Conservation (phyloP, 1,140 invertebrate species). For the Leguminivora glycinivorella region DNA sequence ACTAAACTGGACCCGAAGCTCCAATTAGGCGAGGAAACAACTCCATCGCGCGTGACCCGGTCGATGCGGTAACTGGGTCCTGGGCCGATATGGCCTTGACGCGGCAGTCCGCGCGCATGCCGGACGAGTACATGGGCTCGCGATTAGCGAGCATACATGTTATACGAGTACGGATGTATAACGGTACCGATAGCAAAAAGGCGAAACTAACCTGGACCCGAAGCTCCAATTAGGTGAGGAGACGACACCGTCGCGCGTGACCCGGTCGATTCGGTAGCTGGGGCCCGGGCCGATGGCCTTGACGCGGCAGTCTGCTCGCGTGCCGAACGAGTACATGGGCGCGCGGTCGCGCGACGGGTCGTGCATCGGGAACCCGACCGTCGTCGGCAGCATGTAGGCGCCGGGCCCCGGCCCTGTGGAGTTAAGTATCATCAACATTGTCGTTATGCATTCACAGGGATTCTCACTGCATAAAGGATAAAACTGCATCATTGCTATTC, state of each 20-base stretch:
- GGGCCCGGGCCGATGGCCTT: conserved; percentile 74
- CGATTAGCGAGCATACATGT: no score
- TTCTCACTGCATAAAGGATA: no score
- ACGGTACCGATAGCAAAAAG: background rate
- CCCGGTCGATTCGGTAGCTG: conserved; percentile 71
- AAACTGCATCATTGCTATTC: no score
- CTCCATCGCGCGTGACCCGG: conserved; percentile 71
- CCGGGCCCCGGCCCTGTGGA: conserved; percentile 81
- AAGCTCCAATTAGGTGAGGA: conserved; percentile 77
- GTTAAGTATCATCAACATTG: background rate
- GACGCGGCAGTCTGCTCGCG: conserved; percentile 45
- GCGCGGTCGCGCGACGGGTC: conserved; percentile 79
- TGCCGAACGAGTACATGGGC: conserved; percentile 81
- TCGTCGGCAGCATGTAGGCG: conserved; percentile 80
- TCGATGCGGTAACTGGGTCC: conserved; percentile 78
- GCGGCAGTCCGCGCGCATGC: conserved; percentile 52
- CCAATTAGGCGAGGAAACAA: conserved; percentile 73
- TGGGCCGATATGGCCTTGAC: conserved; percentile 60
- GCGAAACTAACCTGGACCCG: conserved; percentile 58
- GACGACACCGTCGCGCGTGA: conserved; percentile 73
- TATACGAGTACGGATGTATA: no score
- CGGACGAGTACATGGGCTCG: conserved; percentile 81
- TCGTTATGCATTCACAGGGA: no score
- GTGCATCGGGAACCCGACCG: conserved; percentile 80
- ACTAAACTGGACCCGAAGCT: conserved; percentile 72